Conservation (phyloP, 2,113 vertebrate genomes). For the Gopherus flavomarginatus region DNA sequence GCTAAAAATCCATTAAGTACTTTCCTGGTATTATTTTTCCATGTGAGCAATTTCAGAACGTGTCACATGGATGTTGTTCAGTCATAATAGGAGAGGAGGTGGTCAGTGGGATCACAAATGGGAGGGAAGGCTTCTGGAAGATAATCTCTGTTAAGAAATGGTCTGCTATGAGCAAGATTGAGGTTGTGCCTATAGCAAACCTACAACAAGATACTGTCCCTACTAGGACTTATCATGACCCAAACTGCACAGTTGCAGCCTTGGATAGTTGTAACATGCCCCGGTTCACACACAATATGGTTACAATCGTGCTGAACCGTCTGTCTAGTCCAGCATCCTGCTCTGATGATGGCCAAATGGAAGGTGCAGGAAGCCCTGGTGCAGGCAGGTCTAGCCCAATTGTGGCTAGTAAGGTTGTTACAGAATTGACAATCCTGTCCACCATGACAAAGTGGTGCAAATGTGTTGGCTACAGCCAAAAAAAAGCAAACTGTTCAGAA, state of each 20-base stretch:
- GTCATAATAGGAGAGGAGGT: rapidly evolving
- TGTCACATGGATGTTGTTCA: background rate
- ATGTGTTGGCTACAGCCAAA: background rate
- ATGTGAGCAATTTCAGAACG: background rate
- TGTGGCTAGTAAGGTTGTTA: rapidly evolving
- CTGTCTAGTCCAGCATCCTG: rapidly evolving
- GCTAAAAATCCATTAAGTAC: background rate
- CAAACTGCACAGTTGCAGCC: rapidly evolving
- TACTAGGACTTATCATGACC: rapidly evolving
- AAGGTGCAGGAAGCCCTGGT: background rate
- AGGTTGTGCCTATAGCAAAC: background rate
- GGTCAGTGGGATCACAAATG: background rate
- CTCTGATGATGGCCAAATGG: background rate
- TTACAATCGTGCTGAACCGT: background rate
- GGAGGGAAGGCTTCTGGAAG: background rate
- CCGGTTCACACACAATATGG: rapidly evolving
- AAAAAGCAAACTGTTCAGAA: background rate
- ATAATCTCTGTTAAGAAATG: background rate
- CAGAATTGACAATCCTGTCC: background rate
- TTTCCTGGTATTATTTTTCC: background rate
- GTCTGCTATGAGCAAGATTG: background rate
- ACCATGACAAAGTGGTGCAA: background rate
- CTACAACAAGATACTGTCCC: background rate
- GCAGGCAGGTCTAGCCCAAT: background rate
- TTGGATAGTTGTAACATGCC: background rate